Conservation (phyloP, 2,888 invertebrate species). For the Taenaris catops region DNA sequence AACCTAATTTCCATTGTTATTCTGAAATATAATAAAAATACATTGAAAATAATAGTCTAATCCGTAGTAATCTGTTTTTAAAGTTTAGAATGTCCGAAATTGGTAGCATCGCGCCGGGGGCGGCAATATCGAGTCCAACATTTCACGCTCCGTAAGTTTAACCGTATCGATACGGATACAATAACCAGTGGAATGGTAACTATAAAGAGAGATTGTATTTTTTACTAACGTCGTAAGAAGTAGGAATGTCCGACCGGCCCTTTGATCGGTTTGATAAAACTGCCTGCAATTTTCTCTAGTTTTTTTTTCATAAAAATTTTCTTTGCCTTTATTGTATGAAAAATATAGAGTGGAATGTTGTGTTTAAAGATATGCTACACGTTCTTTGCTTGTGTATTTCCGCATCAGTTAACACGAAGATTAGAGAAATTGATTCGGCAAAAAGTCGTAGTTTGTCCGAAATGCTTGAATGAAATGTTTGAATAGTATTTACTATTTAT, state of each 20-base stretch:
- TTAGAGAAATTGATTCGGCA: slow-evolving; percentile 12
- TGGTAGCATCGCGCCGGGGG: slow-evolving; percentile 46
- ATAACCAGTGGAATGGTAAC: slow-evolving; percentile 79
- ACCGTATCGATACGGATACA: slow-evolving; percentile 74
- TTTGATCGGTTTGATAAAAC: slow-evolving; percentile 77
- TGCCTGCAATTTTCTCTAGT: slow-evolving; percentile 60
- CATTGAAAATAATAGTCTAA: slow-evolving; percentile 22
- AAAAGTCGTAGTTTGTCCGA: slow-evolving; percentile 3
- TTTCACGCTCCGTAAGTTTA: slow-evolving; percentile 74
- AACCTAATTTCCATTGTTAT: slow-evolving; percentile 7
- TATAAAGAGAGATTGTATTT: slow-evolving; percentile 78
- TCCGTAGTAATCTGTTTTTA: slow-evolving; percentile 28
- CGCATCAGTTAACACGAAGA: slow-evolving; percentile 12
- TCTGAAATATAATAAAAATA: slow-evolving; percentile 19
- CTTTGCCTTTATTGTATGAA: slow-evolving; percentile 57
- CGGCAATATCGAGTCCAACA: slow-evolving; percentile 62
- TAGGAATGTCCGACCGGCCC: slow-evolving; percentile 75
- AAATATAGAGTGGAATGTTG: slow-evolving; percentile 30
- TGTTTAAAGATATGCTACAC: slow-evolving; percentile 24
- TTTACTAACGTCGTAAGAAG: slow-evolving; percentile 78
- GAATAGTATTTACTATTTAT: slow-evolving; percentile 3
- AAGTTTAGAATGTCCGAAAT: slow-evolving; percentile 45
- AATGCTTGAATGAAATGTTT: too few species aligned
- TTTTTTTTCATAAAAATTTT: slow-evolving; percentile 52
- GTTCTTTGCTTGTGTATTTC: slow-evolving; percentile 8